Base-by-base conservation (phyloP, 2,888 invertebrate genomes). In the Himalopsyche japonica region DNA sequence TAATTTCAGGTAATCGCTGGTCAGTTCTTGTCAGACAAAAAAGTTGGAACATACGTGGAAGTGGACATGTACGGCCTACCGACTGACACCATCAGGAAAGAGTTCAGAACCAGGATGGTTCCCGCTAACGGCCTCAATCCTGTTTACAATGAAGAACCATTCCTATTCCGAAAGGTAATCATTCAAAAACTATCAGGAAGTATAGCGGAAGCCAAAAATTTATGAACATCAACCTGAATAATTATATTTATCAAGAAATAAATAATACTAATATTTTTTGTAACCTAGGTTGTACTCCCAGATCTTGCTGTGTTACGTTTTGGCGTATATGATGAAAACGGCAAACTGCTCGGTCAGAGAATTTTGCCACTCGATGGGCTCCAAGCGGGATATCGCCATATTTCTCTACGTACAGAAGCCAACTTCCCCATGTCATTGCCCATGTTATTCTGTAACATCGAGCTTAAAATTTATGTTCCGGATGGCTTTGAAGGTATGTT, bases 351-450 rank as follows among this genome's bases (percentile, higher is more conserved):
- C 37, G 99, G 99, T 0, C 99, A 99, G 90, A 93, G 99, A 83
- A 99, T 99, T 89, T 93, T 99, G 85, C 99, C 99, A 0, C 92
- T 99, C 87, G 99, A 99, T 91, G 99, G 99, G 64, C 93, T 99
- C 83, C 98, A 99, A 92, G 98, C 98, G 0, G 99, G 99, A 76
- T 99, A 99, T 92, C 94, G 99, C 0, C 99, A 99, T 91, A 99
- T 99, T 88, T 98, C 99, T 0, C 93, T 99, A 30, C 92, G 99
- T 86, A 99, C 99, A 0, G 99, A 99, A 90, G 99, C 99, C 83
- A 99, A 99, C 92, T 99, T 99, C 91, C 98, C 99, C 83, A 97
- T 99, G 96, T 98, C 99, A 0, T 93, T 99, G 89, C 99, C 99
- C 57, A 99, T 99, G 96, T 93, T 99, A 87, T 99, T 99, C 93